Conservation (phyloP, 2,888 invertebrate species). For the Pammene fasciana region DNA sequence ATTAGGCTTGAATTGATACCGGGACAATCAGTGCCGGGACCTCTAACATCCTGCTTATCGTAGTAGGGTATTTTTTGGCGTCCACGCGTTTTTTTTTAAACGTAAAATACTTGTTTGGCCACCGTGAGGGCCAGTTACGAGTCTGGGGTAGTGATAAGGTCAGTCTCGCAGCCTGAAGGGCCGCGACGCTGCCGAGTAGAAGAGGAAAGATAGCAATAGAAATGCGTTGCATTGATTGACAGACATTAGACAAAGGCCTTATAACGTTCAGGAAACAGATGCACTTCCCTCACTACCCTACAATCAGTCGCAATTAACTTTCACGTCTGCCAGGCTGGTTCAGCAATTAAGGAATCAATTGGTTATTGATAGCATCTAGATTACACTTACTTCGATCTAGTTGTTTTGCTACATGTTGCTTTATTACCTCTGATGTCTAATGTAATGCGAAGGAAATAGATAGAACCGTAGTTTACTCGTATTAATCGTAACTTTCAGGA, state of each 20-base stretch:
- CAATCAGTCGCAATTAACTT: conserved; percentile 37
- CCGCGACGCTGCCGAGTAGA: no score
- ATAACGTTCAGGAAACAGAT: conserved; percentile 29
- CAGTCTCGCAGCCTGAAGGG: no score
- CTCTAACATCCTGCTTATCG: no score
- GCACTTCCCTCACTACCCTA: conserved; percentile 21
- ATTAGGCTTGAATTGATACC: no score
- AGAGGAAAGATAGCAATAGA: no score
- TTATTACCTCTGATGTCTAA: conserved; percentile 7
- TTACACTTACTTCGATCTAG: conserved; percentile 33
- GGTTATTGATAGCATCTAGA: conserved; percentile 33
- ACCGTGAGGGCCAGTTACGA: no score
- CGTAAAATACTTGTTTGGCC: no score
- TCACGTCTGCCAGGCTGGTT: conserved; percentile 26
- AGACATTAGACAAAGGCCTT: conserved; percentile 19
- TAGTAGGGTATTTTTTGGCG: no score
- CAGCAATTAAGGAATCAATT: conserved; percentile 28
- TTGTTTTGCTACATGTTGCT: conserved; percentile 16
- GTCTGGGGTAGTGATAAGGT: no score
- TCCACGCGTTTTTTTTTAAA: no score
- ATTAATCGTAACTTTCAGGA: not conserved
- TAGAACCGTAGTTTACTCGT: not conserved
- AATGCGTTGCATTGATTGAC: not conserved
- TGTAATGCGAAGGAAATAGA: not conserved
- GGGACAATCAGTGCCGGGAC: no score